Evolutionary conservation across 2,113 vertebrate species (phyloP).

Genomic region (Montifringilla adamsi): DNA sequence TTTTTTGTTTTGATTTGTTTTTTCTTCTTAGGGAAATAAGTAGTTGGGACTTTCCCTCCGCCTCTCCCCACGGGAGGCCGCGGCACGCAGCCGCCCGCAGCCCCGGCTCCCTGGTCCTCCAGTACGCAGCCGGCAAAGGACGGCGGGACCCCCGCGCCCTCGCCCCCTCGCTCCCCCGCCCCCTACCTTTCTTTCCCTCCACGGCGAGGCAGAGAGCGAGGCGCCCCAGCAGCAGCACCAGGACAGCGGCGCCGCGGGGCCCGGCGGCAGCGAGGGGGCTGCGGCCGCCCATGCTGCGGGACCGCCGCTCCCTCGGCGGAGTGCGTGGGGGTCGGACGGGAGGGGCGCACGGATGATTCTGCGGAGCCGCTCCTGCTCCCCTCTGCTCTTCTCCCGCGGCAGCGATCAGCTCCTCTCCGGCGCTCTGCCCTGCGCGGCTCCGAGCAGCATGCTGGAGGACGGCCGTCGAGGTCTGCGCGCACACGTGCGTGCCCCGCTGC

Average conservation of each 20-base stretch:
- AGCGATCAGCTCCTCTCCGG: neutral
- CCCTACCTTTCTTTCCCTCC: slow-evolving; percentile 73
- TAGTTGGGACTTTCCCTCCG: neutral
- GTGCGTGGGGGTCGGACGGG: neutral
- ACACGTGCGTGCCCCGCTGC: slow-evolving; percentile 5
- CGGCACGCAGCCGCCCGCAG: neutral
- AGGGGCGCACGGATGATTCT: neutral
- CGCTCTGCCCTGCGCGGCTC: neutral
- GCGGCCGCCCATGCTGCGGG: slow-evolving; percentile 10
- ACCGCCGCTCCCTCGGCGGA: neutral
- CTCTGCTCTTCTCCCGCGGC: neutral
- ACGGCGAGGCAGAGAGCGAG: neutral
- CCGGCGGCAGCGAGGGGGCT: neutral
- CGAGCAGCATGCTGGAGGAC: slow-evolving; percentile 14
- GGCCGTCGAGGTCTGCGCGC: slow-evolving; percentile 18
- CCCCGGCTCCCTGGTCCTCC: neutral
- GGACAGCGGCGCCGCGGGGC: slow-evolving; percentile 4
- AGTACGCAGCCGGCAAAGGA: neutral
- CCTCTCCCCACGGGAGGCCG: neutral
- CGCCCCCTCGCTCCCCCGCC: rapidly evolving
- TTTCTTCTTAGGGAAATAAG: neutral
- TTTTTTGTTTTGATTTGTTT: neutral
- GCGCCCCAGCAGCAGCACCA: slow-evolving; percentile 28
- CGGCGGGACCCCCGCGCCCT: neutral
- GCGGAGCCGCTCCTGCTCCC: neutral